Evolutionary conservation across 2,888 invertebrate species (phyloP), one percentile per base, ranked within the genome.

Genomic region (Galeopsomyia nigrocyanea): DNA sequence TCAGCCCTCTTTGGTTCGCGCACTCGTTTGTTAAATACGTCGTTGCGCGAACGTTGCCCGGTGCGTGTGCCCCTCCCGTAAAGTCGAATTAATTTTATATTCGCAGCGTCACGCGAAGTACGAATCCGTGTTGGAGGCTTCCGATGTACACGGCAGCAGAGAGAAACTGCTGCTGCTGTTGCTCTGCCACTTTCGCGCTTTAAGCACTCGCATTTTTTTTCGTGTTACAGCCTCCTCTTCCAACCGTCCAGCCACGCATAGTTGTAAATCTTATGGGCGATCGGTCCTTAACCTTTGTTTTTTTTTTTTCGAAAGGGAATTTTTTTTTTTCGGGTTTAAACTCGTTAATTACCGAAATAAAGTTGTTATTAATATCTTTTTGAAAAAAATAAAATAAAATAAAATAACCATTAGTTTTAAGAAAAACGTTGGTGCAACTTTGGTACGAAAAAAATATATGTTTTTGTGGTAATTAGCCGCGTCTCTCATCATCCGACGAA

Each of bases 11-110:
- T 39, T 3, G 7, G 39, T 39, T 39, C 39, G 2, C 26, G 5
- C 26, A 26, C 39, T 31, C 31, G 10, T 39, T 39, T 13, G 10
- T 13, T 13, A 39, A 39, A 39, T 31, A 7, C 7, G 10, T 39
- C 5, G 39, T 39, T 39, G 13, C 7, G 21, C 14, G 22, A 22
- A 17, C 61, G 53, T 49, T 31, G 39, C 39, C 16, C 62, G 21
- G 10, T 67, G 66, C 66, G 63, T 66, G 63, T 53, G 63, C 67
- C n/a, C 47, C 51, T 50, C 58, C 51, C 51, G 71, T 65, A 74
- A 70, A 68, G 70, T 56, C 66, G 80, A 82, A 82, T 82, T 80
- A 80, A 82, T 80, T 80, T 82, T 77, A 68, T 64, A 79, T 82
- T 80, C 79, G 77, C 81, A 80, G 77, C 75, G 61, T 60, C 65